Evolutionary conservation across 1,140 invertebrate genomes (phyloP), one percentile per base, ranked within the genome.

Genomic region (Caligus rogercresseyi): DNA sequence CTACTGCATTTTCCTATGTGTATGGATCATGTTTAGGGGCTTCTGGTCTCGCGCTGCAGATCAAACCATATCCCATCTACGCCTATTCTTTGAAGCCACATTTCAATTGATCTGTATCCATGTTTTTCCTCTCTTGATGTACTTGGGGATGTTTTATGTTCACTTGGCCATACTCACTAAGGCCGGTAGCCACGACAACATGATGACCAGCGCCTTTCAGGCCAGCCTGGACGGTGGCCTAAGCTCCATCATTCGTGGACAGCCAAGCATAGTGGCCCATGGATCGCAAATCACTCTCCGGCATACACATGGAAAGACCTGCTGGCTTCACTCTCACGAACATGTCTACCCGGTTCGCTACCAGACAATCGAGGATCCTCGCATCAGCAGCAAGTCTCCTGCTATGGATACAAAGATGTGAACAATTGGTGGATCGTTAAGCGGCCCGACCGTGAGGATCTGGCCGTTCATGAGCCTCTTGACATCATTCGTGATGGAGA

Each of bases 351-450:
- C 92, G 0, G 80, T 93, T 20, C 80, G 52, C n/a, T 97, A 98
- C 74, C 82, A 0, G 92, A 96, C 74, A 83, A 83, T 56, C 78
- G 93, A 55, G 93, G 93, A 14, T 94, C 89, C n/a, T 92, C 87
- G 3, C 92, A 98, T 75, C 93, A 98, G 70, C 92, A 98, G 71
- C 92, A 98, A 74, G 91, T 97, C 7, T 95, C 91, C n/a, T 97
- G 93, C 74, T 97, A 97, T 71, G 86, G 86, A 21, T 96, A 94
- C 72, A 97, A 96, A 68, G 92, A 96, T 75, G 87, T 96, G 0
- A 94, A 96, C 73, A 97, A 97, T 74, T 96, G 93, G 92, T 96
- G 92, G 92, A 94, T 96, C 66, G 82, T 96, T 0, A 95, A 95
- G 73, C 76, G 84, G 65, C 90, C 91, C 0, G 79, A 84, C 64